These are phyloP conservation scores for Amorpha juglandis DNA, from an alignment of 2,888 invertebrate species.

Conservation along the genomic window DNA sequence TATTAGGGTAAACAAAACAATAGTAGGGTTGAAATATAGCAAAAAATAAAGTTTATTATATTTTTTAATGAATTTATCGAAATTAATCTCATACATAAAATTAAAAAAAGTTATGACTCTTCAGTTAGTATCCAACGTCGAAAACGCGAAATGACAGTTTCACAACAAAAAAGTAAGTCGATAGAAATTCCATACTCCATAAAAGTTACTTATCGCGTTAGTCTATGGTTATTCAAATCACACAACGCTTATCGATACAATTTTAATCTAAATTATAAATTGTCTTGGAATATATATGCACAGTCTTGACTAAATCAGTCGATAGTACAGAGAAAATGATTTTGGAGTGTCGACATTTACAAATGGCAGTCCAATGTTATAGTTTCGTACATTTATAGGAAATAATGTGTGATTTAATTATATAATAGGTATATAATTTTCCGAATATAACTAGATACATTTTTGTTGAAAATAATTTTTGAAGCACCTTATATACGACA, in stretches of 20 bases:
- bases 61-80: too few species aligned
- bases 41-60: too few species aligned
- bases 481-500: constrained; percentile 23
- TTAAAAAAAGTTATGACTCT: not conserved
- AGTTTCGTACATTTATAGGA: constrained; percentile 35
- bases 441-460: not conserved
- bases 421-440: constrained; percentile 6
- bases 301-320: constrained; percentile 63
- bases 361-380: constrained; percentile 31
- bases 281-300: constrained; percentile 58
- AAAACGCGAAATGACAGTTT: constrained; percentile 14
- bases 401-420: constrained; percentile 23
- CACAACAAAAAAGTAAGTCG: constrained; percentile 6
- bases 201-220: constrained; percentile 42
- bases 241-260: constrained; percentile 60
- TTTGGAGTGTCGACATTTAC: constrained; percentile 28
- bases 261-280: constrained; percentile 49
- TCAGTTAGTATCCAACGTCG: not conserved
- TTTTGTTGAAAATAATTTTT: constrained; percentile 8
- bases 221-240: constrained; percentile 65
- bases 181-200: constrained; percentile 29
- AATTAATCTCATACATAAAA: not conserved
- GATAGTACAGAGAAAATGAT: constrained; percentile 45
- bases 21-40: too few species aligned
- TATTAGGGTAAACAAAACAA: too few species aligned